A percentile compares a stretch with the other conserved stretches of the same genome.
phyloP scores from a whole-genome alignment of 2,113 vertebrate genomes.

The Sylvietta virens region DNA sequence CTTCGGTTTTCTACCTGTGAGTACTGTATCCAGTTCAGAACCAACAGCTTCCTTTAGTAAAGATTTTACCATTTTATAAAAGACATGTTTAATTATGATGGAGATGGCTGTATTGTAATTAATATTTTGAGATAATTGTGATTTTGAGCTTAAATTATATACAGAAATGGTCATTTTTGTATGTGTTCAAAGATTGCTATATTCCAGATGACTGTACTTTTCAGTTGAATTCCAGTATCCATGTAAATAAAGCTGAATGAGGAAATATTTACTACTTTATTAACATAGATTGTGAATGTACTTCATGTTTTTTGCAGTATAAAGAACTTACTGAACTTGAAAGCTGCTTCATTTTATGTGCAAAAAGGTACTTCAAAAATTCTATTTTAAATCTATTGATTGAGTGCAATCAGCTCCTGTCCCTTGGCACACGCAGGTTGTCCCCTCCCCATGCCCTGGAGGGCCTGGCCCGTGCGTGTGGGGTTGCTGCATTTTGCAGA shows the following conservation, averaged over 20 bases:
- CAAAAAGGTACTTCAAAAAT: conserved; percentile 84
- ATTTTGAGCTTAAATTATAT: conserved; percentile 97
- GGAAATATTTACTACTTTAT: conserved; percentile 87
- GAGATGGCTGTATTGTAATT: conserved; percentile 93
- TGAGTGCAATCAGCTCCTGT: conserved; percentile 82
- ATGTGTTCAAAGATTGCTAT: conserved; percentile 90
- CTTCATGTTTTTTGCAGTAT: conserved; percentile 91
- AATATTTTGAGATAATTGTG: conserved; percentile 98
- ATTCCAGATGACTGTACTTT: conserved; percentile 81
- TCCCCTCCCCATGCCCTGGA: conserved; percentile 78
- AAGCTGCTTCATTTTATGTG: conserved; percentile 94
- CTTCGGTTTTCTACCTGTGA: conserved; percentile 75
- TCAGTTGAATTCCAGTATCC: conserved; percentile 80
- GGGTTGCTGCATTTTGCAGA: conserved; percentile 92
- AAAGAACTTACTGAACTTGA: conserved; percentile 86
- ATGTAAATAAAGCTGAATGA: conserved; percentile 97
- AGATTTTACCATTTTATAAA: conserved; percentile 79
- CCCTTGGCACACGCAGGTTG: conserved; percentile 89
- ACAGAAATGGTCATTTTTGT: conserved; percentile 94
- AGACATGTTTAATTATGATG: conserved; percentile 78
- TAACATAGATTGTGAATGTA: conserved; percentile 98
- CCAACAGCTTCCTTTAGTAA: conserved; percentile 76
- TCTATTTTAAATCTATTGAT: conserved; percentile 82
- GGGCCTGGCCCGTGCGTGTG: conserved; percentile 56
- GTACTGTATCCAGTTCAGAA: conserved; percentile 71